These are phyloP conservation scores for Poecilobothrus nobilitatus DNA, from an alignment of 2,888 invertebrate genomes.

Conservation along the genomic window DNA sequence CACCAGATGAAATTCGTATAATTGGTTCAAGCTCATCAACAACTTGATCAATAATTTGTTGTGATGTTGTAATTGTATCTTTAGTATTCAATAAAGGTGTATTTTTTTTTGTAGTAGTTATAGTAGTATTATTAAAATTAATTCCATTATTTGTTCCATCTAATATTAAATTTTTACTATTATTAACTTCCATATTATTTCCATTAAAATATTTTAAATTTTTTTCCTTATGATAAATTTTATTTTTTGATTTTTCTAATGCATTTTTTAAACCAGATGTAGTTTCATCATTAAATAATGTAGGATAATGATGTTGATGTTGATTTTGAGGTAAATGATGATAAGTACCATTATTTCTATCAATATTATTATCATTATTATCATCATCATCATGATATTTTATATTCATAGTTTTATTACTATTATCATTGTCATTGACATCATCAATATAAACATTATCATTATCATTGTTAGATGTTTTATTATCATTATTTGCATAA, in stretches of 20 bases:
- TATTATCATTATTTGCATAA: neutral
- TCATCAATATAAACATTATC: constrained; percentile 29
- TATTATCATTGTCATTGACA: constrained; percentile 16
- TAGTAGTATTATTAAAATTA: neutral
- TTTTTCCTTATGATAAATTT: neutral
- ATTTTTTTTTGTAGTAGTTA: neutral
- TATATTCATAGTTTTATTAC: constrained; percentile 14
- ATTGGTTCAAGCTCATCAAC: constrained; percentile 15
- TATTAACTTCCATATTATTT: neutral
- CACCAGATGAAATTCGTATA: constrained; percentile 2
- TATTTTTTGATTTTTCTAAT: neutral
- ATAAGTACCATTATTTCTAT: constrained; percentile 11
- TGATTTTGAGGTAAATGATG: neutral
- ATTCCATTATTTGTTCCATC: too few species aligned
- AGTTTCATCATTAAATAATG: neutral
- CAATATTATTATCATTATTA: constrained; percentile 12
- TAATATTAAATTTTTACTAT: neutral
- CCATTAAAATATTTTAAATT: too few species aligned
- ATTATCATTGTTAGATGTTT: constrained; percentile 21
- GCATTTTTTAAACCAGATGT: neutral
- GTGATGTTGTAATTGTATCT: neutral
- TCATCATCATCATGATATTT: constrained; percentile 5
- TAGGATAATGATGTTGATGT: neutral
- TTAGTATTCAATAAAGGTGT: neutral
- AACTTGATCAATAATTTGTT: neutral